Conservation (phyloP, 2,888 invertebrate species). For the Heliconius ethilla region DNA sequence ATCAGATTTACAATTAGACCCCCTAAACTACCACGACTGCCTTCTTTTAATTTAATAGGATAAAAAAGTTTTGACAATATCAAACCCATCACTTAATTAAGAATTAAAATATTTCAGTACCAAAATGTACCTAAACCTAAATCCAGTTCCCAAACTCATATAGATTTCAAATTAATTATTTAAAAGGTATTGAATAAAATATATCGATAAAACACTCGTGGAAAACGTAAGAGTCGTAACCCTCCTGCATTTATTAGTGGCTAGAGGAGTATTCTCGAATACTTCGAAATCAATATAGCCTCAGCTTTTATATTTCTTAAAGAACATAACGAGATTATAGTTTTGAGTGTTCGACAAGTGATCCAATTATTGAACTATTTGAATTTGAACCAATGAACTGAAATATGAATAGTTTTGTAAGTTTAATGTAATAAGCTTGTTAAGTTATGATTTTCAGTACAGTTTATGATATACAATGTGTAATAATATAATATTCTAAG, state of each 20-base stretch:
- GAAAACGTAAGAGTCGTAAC: constrained; percentile 53
- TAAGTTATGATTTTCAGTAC: not conserved
- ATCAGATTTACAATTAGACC: no score
- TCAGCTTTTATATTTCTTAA: constrained; percentile 7
- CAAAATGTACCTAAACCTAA: not conserved
- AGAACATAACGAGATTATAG: constrained; percentile 16
- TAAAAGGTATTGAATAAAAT: constrained; percentile 59
- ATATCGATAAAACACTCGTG: constrained; percentile 61
- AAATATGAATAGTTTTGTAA: constrained; percentile 1
- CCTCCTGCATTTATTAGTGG: constrained; percentile 58
- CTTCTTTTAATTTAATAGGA: not conserved
- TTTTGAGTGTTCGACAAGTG: constrained; percentile 21
- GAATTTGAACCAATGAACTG: not conserved
- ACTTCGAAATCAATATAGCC: constrained; percentile 41
- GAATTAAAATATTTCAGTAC: not conserved
- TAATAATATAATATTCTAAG: no score
- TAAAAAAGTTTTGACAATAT: no score
- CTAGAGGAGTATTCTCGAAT: constrained; percentile 43
- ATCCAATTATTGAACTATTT: constrained; percentile 24
- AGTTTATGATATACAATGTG: not conserved
- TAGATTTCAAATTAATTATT: constrained; percentile 34
- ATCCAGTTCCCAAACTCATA: not conserved
- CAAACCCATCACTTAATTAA: not conserved
- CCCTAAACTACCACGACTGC: no score
- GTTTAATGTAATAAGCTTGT: not conserved